Evolutionary conservation across 2,797 vertebrate species (phyloP).

Genomic region (Lagocephalus sceleratus): DNA sequence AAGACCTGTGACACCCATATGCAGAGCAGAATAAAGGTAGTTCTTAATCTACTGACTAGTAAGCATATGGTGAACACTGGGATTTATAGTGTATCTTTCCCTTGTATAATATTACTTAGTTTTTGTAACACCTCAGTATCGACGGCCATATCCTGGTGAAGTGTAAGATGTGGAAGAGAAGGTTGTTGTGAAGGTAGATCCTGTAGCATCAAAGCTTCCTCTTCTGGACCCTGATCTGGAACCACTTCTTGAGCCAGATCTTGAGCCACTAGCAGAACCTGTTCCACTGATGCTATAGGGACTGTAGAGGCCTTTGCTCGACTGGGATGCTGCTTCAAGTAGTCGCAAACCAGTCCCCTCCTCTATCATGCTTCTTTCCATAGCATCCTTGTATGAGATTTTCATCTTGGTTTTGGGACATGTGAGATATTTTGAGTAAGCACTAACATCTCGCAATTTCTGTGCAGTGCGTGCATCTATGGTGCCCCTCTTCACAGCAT

Average conservation of each 20-base stretch:
- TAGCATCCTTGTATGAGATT: slow-evolving; percentile 97
- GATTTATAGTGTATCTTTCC: slow-evolving; percentile 49
- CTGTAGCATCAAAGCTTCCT: slow-evolving; percentile 92
- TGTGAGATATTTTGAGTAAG: slow-evolving; percentile 95
- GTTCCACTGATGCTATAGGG: slow-evolving; percentile 92
- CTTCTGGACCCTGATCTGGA: slow-evolving; percentile 91
- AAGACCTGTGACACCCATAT: slow-evolving; percentile 76
- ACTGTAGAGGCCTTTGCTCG: slow-evolving; percentile 96
- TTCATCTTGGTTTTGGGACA: slow-evolving; percentile 99
- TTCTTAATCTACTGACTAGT: slow-evolving; percentile 55
- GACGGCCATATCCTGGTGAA: slow-evolving; percentile 86
- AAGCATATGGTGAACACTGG: slow-evolving; percentile 76
- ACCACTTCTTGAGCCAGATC: slow-evolving; percentile 87
- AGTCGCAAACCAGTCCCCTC: slow-evolving; percentile 89
- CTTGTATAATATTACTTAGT: slow-evolving; percentile 48
- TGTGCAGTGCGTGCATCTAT: slow-evolving; percentile 91
- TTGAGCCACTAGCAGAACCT: slow-evolving; percentile 87
- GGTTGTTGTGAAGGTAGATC: slow-evolving; percentile 87
- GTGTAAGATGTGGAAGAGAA: slow-evolving; percentile 90
- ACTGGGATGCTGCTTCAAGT: slow-evolving; percentile 92
- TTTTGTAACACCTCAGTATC: slow-evolving; percentile 68
- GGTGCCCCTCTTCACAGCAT: slow-evolving; percentile 89
- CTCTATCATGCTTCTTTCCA: slow-evolving; percentile 96
- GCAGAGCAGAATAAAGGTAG: slow-evolving; percentile 82
- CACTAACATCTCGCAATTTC: slow-evolving; percentile 89